Evolutionary conservation across 2,888 invertebrate species (phyloP), one percentile per base, ranked within the genome.

Genomic region (Caenorhabditis zanzibari): DNA sequence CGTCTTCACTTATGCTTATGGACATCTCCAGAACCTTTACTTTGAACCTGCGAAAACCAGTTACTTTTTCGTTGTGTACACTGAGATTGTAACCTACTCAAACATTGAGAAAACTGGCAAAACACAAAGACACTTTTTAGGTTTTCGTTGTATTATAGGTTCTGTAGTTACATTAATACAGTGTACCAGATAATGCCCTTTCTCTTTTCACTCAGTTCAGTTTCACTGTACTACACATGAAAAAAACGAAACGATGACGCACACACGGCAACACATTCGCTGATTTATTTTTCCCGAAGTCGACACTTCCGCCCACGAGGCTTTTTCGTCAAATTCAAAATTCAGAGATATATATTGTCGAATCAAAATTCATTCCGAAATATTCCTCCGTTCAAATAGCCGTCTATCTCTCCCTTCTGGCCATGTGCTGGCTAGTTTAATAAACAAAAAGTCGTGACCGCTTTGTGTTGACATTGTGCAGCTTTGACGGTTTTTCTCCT

Each of bases 381-480:
- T 54, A 41, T 14, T 56, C 22, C 14, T 44, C 14, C 59, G 58
- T 68, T 71, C 71, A 69, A 77, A 79, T 79, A 56, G 35, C 38
- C 63, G 26, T 47, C 41, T 49, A 24, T 52, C n/a, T 35, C 19
- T 56, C n/a, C n/a, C n/a, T n/a, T n/a, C 32, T 35, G 41, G 19
- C 49, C 64, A 54, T 69, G 19, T 49, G 66, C 28, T 71, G 79
- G 79, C 54, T 64, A 79, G 79, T 79, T 77, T 79, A 56, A 79
- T 82, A 82, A 82, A 82, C 82, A 82, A 76, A 82, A 82, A 82
- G 72, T 82, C 82, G 82, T 82, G 82, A 82, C 82, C 72, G 72
- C 72, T 81, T 49, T 74, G 81, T 82, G 58, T 82, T 82, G 76
- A 72, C 82, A 73, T 82, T 82, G 76, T 72, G 82, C 82, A 72